phyloP scores from a whole-genome alignment of 2,113 vertebrate species.

The Heterocephalus glaber region DNA sequence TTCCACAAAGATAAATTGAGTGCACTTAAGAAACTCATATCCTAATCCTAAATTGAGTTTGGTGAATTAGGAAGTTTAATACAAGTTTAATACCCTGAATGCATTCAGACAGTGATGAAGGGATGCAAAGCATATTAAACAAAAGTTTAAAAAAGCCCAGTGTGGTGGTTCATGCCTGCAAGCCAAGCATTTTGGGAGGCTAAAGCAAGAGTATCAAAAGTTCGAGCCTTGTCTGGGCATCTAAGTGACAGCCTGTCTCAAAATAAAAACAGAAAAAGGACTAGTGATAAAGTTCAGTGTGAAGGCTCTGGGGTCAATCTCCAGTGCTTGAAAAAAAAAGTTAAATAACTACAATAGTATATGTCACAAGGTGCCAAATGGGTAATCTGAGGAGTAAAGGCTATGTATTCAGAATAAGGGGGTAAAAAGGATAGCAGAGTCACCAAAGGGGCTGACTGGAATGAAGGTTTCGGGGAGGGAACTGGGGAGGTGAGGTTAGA shows the following conservation, averaged over 20 bases:
- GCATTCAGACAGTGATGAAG: slow-evolving; percentile 15
- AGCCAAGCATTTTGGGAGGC: neutral
- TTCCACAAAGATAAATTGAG: slow-evolving; percentile 48
- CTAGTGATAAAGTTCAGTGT: neutral
- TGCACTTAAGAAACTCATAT: slow-evolving; percentile 18
- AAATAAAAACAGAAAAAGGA: neutral
- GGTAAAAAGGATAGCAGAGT: neutral
- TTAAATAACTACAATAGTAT: neutral
- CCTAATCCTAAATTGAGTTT: slow-evolving; percentile 1
- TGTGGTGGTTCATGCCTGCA: neutral
- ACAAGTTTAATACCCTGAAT: slow-evolving; percentile 17
- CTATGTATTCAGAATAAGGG: neutral
- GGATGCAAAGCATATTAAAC: neutral
- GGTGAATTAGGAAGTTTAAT: slow-evolving; percentile 19
- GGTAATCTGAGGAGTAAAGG: neutral
- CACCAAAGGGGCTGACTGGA: neutral
- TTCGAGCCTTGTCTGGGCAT: neutral
- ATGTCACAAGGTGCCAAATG: neutral
- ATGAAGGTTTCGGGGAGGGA: neutral
- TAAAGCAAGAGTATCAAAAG: neutral
- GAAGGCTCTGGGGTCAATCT: neutral
- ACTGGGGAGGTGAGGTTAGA: neutral
- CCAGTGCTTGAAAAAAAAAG: neutral
- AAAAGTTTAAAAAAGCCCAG: slow-evolving; percentile 16
- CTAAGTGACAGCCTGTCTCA: neutral